A percentile compares a stretch with the other conserved stretches of the same genome.
These are phyloP conservation scores for Molorchus minor DNA, from an alignment of 2,888 invertebrate genomes.

Conservation along the genomic window DNA sequence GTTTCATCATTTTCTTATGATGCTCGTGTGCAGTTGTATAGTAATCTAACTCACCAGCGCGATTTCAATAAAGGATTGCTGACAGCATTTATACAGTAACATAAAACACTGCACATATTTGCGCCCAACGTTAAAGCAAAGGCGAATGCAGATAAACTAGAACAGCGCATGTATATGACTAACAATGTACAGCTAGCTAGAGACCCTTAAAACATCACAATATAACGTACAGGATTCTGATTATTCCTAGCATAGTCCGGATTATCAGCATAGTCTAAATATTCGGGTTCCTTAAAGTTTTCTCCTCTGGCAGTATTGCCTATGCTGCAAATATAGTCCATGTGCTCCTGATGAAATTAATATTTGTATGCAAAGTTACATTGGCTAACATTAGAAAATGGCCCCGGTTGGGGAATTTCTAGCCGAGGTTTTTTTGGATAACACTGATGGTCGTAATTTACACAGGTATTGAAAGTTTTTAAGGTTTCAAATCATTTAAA, in stretches of 20 bases:
- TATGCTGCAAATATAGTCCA: slow-evolving; percentile 56
- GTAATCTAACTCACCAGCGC: no score
- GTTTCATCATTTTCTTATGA: no score
- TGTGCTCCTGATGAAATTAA: slow-evolving; percentile 47
- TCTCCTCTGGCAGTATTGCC: slow-evolving; percentile 49
- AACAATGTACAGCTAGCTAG: slow-evolving; percentile 15
- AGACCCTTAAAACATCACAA: slow-evolving; percentile 13
- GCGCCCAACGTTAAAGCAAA: slow-evolving; percentile 28
- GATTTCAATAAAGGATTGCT: no score
- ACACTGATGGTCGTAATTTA: no score
- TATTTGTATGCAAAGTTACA: slow-evolving; percentile 10
- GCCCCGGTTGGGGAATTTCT: no score
- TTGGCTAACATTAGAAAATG: not conserved
- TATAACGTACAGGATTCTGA: slow-evolving; percentile 8
- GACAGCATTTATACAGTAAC: slow-evolving; percentile 1
- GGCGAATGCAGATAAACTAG: slow-evolving; percentile 17
- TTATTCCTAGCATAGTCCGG: slow-evolving; percentile 30
- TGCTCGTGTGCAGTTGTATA: no score
- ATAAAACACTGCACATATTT: slow-evolving; percentile 12
- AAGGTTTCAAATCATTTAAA: no score
- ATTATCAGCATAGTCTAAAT: slow-evolving; percentile 27
- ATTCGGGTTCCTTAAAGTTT: slow-evolving; percentile 38
- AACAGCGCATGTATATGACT: slow-evolving; percentile 11
- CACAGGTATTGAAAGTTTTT: no score
- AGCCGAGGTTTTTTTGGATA: no score